Evolutionary conservation across 2,113 vertebrate species (phyloP).

Genomic region (Passer montanus): DNA sequence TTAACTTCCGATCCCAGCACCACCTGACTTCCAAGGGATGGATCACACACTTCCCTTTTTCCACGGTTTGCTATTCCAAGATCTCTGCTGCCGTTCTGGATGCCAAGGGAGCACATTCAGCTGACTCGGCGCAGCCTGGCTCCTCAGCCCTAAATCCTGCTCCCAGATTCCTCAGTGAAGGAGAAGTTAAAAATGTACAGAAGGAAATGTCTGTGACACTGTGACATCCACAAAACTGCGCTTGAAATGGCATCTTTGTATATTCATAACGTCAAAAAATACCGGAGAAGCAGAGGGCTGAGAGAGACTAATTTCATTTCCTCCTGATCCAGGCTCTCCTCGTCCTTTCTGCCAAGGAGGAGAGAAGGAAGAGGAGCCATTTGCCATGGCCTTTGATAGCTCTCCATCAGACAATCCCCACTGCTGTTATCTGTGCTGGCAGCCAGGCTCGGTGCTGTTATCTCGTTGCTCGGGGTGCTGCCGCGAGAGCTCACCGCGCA

Average conservation of each 20-base stretch:
- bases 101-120: not conserved
- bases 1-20: not conserved
- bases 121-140: not conserved
- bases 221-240: not conserved
- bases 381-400: not conserved
- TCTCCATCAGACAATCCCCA: not conserved
- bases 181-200: not conserved
- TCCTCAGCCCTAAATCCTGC: not conserved
- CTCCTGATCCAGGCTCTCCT: not conserved
- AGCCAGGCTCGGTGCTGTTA: not conserved
- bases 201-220: not conserved
- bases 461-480: not conserved
- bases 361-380: not conserved
- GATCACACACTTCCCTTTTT: not conserved
- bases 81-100: not conserved
- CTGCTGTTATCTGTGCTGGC: fast-evolving
- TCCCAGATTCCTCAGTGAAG: not conserved
- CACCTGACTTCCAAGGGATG: not conserved
- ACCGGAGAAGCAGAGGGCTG: not conserved
- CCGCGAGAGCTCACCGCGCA: not conserved
- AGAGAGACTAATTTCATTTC: not conserved
- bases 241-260: not conserved
- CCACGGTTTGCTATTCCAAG: not conserved
- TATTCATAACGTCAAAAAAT: not conserved
- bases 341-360: not conserved